These are phyloP conservation scores for Trachelus tabidus DNA, from an alignment of 2,888 invertebrate genomes.

Conservation along the genomic window DNA sequence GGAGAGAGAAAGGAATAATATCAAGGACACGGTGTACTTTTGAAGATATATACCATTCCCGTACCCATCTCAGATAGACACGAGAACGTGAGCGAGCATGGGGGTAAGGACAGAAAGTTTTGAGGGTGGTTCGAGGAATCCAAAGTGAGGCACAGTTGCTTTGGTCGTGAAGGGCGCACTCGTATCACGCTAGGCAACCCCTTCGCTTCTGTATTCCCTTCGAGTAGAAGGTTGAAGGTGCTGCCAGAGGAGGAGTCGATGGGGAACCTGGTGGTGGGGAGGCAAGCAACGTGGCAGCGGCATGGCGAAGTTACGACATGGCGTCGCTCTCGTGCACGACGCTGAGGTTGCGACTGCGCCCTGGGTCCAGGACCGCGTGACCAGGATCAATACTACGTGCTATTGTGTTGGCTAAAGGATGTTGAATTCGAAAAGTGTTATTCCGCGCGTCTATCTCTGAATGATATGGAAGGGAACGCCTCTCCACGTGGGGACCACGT, in stretches of 20 bases:
- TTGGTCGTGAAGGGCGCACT: too few species aligned
- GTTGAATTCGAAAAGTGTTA: slow-evolving; percentile 66
- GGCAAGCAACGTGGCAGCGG: slow-evolving; percentile 67
- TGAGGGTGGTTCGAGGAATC: too few species aligned
- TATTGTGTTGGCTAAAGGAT: slow-evolving; percentile 55
- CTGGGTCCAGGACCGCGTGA: slow-evolving; percentile 69
- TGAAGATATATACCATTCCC: too few species aligned
- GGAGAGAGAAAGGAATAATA: too few species aligned
- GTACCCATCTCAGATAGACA: too few species aligned
- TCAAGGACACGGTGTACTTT: too few species aligned
- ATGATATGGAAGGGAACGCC: slow-evolving; percentile 66
- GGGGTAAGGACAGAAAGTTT: too few species aligned
- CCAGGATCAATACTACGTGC: slow-evolving; percentile 53
- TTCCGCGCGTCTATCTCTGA: slow-evolving; percentile 66
- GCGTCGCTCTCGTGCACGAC: slow-evolving; percentile 47
- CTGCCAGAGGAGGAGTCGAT: background rate
- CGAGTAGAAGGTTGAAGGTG: too few species aligned
- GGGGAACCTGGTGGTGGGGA: slow-evolving; percentile 19
- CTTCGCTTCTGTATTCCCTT: too few species aligned
- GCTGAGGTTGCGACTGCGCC: slow-evolving; percentile 67
- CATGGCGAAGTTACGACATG: slow-evolving; percentile 47
- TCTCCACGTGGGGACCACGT: slow-evolving; percentile 61
- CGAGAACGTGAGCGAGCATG: too few species aligned
- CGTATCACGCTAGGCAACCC: too few species aligned
- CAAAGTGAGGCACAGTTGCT: too few species aligned